A percentile compares a stretch with the other conserved stretches of the same genome.
Evolutionary conservation across 2,888 invertebrate species (phyloP).

Genomic region (Alcis repandata): DNA sequence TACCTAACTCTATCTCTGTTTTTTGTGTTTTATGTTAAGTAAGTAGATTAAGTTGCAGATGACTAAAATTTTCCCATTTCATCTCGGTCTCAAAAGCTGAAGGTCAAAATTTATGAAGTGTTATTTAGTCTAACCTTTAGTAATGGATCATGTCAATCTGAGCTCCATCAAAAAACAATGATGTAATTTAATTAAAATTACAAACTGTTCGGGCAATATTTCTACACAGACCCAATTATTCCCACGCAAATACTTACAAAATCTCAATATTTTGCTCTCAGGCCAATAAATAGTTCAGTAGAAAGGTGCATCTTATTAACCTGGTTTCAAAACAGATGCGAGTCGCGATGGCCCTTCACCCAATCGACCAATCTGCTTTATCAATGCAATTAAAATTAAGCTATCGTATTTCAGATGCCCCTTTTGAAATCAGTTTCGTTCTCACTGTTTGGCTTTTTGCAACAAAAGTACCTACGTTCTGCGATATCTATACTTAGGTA

Average conservation of each 20-base stretch:
- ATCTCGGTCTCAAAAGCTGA: no score
- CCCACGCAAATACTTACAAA: conserved; percentile 19
- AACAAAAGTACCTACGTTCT: no score
- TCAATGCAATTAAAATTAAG: not conserved
- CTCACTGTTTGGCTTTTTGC: no score
- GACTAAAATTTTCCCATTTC: no score
- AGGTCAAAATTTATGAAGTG: no score
- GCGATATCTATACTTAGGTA: no score
- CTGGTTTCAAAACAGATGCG: conserved; percentile 13
- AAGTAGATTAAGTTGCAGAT: no score
- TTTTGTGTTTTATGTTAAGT: no score
- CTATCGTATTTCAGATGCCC: not conserved
- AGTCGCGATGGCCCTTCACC: conserved; percentile 24
- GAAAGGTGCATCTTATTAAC: conserved; percentile 22
- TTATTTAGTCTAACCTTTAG: no score
- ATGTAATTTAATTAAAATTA: not conserved
- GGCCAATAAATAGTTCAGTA: conserved; percentile 16
- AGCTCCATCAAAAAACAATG: not conserved
- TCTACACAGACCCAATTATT: not conserved
- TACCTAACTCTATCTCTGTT: no score
- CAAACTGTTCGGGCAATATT: conserved; percentile 3
- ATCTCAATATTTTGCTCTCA: not conserved
- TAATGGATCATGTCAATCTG: no score
- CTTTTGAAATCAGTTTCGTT: no score
- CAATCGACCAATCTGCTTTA: conserved; percentile 8